Evolutionary conservation across 1,140 invertebrate genomes (phyloP).

Genomic region (Carcinoscorpius rotundicauda): DNA sequence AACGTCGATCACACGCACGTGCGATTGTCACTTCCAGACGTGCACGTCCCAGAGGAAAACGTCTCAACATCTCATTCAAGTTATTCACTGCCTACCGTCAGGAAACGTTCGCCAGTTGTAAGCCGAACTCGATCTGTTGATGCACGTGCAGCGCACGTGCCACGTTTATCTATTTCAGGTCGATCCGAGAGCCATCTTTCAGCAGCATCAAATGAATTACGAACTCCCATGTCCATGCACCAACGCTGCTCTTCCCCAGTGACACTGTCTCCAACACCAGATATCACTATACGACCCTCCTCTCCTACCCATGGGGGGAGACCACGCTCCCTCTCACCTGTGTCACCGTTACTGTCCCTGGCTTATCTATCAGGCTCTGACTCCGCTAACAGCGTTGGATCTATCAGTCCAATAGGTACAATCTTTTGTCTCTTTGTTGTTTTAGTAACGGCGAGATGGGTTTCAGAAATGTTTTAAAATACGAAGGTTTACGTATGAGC

Average conservation of each 20-base stretch:
- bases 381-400: slow-evolving; percentile 10
- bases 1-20: slow-evolving; percentile 15
- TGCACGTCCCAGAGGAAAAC: slow-evolving; percentile 17
- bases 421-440: background rate
- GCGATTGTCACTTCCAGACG: slow-evolving; percentile 14
- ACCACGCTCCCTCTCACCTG: slow-evolving; percentile 10
- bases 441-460: background rate
- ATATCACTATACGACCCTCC: slow-evolving; percentile 9
- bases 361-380: slow-evolving; percentile 15
- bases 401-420: slow-evolving; percentile 16
- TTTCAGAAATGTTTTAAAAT: background rate
- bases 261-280: slow-evolving; percentile 3
- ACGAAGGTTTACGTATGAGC: background rate
- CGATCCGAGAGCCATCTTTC: slow-evolving; percentile 14
- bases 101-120: slow-evolving; percentile 15
- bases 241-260: slow-evolving; percentile 14
- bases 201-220: background rate
- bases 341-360: slow-evolving; percentile 13
- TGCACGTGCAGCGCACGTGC: slow-evolving; percentile 16
- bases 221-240: slow-evolving; percentile 5
- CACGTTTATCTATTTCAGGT: slow-evolving; percentile 14
- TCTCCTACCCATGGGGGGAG: slow-evolving; percentile 10
- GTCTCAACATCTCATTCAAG: slow-evolving; percentile 14
- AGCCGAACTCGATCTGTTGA: slow-evolving; percentile 19
- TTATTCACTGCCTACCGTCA: slow-evolving; percentile 14